These are phyloP conservation scores for Rhagonycha lutea DNA, from an alignment of 2,888 invertebrate species.

Conservation along the genomic window DNA sequence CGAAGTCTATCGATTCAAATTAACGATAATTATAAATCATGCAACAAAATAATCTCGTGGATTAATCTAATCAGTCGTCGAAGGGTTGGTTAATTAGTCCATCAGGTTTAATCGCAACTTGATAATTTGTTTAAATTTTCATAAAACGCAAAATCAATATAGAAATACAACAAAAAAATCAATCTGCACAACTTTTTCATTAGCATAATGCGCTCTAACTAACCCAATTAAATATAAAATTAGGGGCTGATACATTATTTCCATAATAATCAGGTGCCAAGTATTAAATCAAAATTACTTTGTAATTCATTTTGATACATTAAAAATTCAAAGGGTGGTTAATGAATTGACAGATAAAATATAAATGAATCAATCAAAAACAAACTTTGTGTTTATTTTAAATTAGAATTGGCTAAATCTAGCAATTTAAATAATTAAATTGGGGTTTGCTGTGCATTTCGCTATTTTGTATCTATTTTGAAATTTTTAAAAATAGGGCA, in stretches of 20 bases:
- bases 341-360: neutral
- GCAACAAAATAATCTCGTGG: neutral
- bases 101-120: neutral
- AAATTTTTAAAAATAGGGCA: neutral
- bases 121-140: neutral
- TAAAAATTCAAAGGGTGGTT: neutral
- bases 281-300: neutral
- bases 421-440: neutral
- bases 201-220: neutral
- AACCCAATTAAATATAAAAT: neutral
- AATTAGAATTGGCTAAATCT: neutral
- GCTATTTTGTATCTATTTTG: neutral
- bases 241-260: neutral
- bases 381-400: neutral
- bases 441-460: neutral
- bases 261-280: neutral
- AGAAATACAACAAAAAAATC: too few relatives aligned
- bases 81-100: neutral
- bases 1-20: neutral
- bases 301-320: neutral
- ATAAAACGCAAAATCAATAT: neutral
- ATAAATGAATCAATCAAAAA: neutral
- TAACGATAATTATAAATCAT: neutral
- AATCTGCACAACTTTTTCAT: neutral
- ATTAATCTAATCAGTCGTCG: neutral